Evolutionary conservation across 1,140 invertebrate species (phyloP), one percentile per base, ranked within the genome.

Genomic region (Coelopa frigida): DNA sequence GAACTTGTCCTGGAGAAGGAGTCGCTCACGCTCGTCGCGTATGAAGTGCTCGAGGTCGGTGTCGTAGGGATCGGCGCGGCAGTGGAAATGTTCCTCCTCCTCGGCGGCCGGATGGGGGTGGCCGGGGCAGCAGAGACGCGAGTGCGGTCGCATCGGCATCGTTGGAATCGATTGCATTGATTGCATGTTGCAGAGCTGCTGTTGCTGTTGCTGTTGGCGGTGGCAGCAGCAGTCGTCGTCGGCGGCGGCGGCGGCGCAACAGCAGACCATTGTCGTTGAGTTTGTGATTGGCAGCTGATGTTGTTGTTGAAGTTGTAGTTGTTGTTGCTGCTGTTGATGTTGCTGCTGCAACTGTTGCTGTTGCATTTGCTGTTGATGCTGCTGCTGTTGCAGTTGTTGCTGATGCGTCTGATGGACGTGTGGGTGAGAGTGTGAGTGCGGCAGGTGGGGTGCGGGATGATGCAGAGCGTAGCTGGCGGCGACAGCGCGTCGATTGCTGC

Each of bases 1-100:
- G 48, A 69, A 69, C 44, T 68, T 68, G 27, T 69, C 66, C 49
- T 68, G 62, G 49, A 62, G 43, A 39, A 66, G 31, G 5, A 68
- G 48, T 1, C 61, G 61, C 21, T 68, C 62, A 1, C 65, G 55
- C 29, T 69, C 65, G 3, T 64, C 62, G 11, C 61, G 52, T 48
- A 68, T 68, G 4, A 66, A 65, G 43, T 69, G 62, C 47, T 69
- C 65, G 44, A 69, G 44, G 35, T 69, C 66, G 12, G 62, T 68
- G 43, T 69, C 66, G 46, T 64, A 69, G 22, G 50, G 24, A 23
- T 37, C 22, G 24, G 46, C 41, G 33, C 63, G 61, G 46, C 63
- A 67, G 43, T 67, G 64, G 56, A 59, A 57, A 33, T 67, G 64
- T 46, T 67, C 64, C 42, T 65, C 65, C 48, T 63, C 62, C 44